Evolutionary conservation across 2,888 invertebrate species (phyloP), one percentile per base, ranked within the genome.

Genomic region (Slavum lentiscoides): DNA sequence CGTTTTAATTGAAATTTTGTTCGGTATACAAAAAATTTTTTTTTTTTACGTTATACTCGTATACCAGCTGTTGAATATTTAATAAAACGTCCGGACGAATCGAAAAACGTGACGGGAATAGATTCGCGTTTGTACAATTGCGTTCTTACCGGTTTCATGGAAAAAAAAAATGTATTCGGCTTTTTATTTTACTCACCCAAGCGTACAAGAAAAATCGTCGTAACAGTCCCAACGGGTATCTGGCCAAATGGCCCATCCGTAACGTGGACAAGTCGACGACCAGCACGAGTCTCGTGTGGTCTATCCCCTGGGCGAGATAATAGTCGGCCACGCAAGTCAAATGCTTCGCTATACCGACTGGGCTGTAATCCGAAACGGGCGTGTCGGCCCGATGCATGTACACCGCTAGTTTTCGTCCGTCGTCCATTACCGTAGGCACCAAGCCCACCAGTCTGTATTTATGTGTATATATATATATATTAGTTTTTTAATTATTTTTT

Each of bases 171-270:
- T 8, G 39, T 11, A 15, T 49, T 3, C 49, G 13, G 49, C 11
- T 15, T n/a, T n/a, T n/a, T n/a, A n/a, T n/a, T n/a, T 6, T 9
- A 74, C 83, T 83, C 43, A 83, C 84, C 84, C 84, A 84, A 13
- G 81, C 83, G 62, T 82, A 82, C 21, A 82, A 66, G 53, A 84
- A 83, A 55, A 83, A 70, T n/a, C 83, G 82, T n/a, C 82, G 82
- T 30, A 84, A 64, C 49, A 83, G 3, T 5, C 81, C 37, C 19
- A 84, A 53, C 37, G 83, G 82, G 62, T 84, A 84, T 70, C 80
- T 82, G 49, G 82, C 82, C 49, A 84, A 64, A 73, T 84, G 84
- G 15, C 83, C 81, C 68, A 82, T 62, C 13, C 82, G 53, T 11
- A 76, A 76, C 55, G 82, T 83, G 2, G 30, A 9, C 61, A 83